A percentile compares a stretch with the other conserved stretches of the same genome.
Conservation (phyloP, 1,140 invertebrate genomes). For the Drosophila malerkotliana region DNA sequence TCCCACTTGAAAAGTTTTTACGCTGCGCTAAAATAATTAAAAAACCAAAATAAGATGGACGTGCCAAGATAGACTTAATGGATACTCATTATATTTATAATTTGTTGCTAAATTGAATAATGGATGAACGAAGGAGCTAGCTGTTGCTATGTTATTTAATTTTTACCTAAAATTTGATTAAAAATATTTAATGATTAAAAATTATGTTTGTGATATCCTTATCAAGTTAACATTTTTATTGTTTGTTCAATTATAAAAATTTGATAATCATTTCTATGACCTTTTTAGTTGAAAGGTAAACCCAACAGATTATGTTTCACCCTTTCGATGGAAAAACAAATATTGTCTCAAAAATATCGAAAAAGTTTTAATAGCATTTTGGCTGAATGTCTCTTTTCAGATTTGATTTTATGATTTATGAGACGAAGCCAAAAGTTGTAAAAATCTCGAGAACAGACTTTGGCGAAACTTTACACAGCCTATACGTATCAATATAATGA, state of each 20-base stretch:
- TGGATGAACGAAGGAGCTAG: too few relatives aligned
- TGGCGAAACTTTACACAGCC: not conserved
- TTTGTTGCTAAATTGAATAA: not conserved
- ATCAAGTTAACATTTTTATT: too few relatives aligned
- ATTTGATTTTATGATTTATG: not conserved
- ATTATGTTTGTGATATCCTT: too few relatives aligned
- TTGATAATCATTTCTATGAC: not conserved
- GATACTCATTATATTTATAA: not conserved
- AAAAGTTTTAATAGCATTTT: conserved; percentile 2
- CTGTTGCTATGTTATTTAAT: too few relatives aligned
- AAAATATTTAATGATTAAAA: too few relatives aligned
- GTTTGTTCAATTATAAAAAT: too few relatives aligned
- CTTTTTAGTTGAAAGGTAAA: not conserved
- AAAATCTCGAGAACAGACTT: not conserved
- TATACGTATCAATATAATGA: not conserved
- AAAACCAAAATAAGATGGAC: conserved; percentile 16
- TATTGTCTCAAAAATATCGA: not conserved
- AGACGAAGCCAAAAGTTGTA: not conserved
- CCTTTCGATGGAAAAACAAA: not conserved
- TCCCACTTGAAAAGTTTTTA: conserved; percentile 61
- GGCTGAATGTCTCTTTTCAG: not conserved
- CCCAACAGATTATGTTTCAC: not conserved
- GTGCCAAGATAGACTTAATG: not conserved
- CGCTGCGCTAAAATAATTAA: conserved; percentile 60
- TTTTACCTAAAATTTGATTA: too few relatives aligned